A percentile compares a stretch with the other conserved stretches of the same genome.
Conservation (phyloP, 2,888 invertebrate genomes). For the Noctuana brunneofusca region DNA sequence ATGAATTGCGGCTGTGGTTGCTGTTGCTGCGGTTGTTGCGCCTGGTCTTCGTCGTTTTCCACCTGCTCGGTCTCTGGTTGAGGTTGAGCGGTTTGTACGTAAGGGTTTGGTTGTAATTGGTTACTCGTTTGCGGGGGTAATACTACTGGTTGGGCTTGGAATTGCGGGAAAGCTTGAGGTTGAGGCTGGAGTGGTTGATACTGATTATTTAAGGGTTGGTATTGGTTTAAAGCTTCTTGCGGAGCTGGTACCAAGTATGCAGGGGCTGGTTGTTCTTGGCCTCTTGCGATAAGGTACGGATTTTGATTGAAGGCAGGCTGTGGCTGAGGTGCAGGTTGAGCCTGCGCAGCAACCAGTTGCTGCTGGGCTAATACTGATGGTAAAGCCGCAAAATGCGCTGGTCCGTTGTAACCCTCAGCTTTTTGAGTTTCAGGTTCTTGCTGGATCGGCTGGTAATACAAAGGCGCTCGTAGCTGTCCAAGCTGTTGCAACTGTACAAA, state of each 20-base stretch:
- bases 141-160: conserved; percentile 52
- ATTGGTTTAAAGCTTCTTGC: conserved; percentile 40
- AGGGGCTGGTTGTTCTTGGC: conserved; percentile 44
- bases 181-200: conserved; percentile 31
- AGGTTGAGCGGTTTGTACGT: conserved; percentile 37
- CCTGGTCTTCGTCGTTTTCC: conserved; percentile 34
- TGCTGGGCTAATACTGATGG: conserved; percentile 69
- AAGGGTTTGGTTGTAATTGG: conserved; percentile 43
- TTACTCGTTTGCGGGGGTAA: conserved; percentile 47
- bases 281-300: conserved; percentile 48
- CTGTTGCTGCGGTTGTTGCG: conserved; percentile 41
- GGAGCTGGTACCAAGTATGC: conserved; percentile 37
- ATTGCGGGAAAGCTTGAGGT: conserved; percentile 45
- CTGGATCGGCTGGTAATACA: conserved; percentile 55
- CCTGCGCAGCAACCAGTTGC: conserved; percentile 44
- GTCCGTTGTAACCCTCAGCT: conserved; percentile 59
- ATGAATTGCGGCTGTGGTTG: conserved; percentile 43
- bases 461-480: conserved; percentile 54
- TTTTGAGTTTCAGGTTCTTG: conserved; percentile 53
- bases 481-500: conserved; percentile 59
- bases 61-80: conserved; percentile 34
- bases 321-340: conserved; percentile 42
- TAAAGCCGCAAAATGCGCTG: conserved; percentile 67
- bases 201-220: neutral
- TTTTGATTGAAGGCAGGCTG: conserved; percentile 50